Base-by-base conservation (phyloP, 2,888 invertebrate genomes). In the Seira ritae region DNA sequence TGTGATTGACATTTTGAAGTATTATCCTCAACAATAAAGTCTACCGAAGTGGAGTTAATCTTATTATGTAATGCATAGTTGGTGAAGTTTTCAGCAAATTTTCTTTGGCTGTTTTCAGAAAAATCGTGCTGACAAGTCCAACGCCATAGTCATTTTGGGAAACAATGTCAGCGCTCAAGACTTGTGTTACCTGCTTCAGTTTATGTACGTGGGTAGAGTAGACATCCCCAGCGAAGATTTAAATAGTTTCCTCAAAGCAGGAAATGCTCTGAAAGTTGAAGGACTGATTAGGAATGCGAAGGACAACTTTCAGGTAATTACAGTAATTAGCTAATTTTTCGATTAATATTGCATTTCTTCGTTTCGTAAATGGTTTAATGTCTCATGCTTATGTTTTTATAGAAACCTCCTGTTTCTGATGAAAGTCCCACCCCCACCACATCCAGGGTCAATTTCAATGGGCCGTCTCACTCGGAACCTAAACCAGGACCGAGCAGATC, bases 121-220 rank as follows among this genome's bases (percentile, higher is more conserved):
- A 50, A 50, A 50, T 31, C 31, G 31, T 4, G 31, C 31, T n/a
- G 50, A 50, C 15, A 50, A 50, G 15, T 50, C 50, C 3, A 50
- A 50, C 50, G 12, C 50, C 50, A 50, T 50, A 2, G 17, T 50
- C 17, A 50, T 50, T 8, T 50, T 50, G 50, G 31, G 31, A 2
- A 31, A n/a, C 42, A 42, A 50, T 50, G 50, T 50, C 15, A 50
- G 50, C 12, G 50, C 50, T 50, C 50, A 50, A 50, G 12, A 50
- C 17, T 12, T 50, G 12, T 15, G 50, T 3, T 50, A 50, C 50
- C 50, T 50, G 15, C 50, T 50, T 50, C 50, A 50, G n/a, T 88
- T 86, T 50, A 79, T 87, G 19, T 88, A 88, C 70, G 83, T 86
- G 76, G 88, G 88, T n/a, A 81, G 82, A 66, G 87, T 87, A 12